These are phyloP conservation scores for Coregonus ussuriensis DNA, from an alignment of 2,797 vertebrate genomes.

Conservation along the genomic window DNA sequence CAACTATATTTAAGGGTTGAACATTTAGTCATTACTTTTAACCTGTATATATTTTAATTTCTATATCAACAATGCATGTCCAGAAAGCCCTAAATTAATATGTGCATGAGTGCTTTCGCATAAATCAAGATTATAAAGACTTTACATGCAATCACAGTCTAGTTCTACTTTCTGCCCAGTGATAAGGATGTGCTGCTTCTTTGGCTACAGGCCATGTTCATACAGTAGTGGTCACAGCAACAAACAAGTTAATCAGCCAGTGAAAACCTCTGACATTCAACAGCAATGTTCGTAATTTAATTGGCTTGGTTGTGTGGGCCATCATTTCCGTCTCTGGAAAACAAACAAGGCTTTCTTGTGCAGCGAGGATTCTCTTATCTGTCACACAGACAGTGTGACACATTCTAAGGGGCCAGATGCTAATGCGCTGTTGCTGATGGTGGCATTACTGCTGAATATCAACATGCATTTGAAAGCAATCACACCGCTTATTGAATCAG, in stretches of 20 bases:
- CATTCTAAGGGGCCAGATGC: neutral
- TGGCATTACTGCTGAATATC: constrained; percentile 38
- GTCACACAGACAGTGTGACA: constrained; percentile 17
- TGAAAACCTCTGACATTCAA: constrained; percentile 1
- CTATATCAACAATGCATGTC: too few relatives aligned
- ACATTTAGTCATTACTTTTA: too few relatives aligned
- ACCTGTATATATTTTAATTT: too few relatives aligned
- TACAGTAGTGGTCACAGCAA: neutral
- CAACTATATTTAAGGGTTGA: too few relatives aligned
- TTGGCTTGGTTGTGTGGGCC: constrained; percentile 31
- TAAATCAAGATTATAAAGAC: neutral
- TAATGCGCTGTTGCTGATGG: constrained; percentile 11
- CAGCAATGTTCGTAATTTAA: neutral
- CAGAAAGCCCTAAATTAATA: neutral
- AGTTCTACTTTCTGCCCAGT: neutral
- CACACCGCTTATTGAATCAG: constrained; percentile 25
- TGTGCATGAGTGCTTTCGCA: neutral
- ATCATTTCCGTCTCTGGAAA: constrained; percentile 35
- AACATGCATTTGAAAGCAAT: constrained; percentile 43
- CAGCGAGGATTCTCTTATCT: constrained; percentile 34
- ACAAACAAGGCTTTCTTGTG: constrained; percentile 35
- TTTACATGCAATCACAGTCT: neutral
- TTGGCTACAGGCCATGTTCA: neutral
- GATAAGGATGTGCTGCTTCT: neutral
- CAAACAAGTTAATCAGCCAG: constrained; percentile 1